These are phyloP conservation scores for Gryllus bimaculatus DNA, from an alignment of 1,140 invertebrate genomes.

Conservation along the genomic window DNA sequence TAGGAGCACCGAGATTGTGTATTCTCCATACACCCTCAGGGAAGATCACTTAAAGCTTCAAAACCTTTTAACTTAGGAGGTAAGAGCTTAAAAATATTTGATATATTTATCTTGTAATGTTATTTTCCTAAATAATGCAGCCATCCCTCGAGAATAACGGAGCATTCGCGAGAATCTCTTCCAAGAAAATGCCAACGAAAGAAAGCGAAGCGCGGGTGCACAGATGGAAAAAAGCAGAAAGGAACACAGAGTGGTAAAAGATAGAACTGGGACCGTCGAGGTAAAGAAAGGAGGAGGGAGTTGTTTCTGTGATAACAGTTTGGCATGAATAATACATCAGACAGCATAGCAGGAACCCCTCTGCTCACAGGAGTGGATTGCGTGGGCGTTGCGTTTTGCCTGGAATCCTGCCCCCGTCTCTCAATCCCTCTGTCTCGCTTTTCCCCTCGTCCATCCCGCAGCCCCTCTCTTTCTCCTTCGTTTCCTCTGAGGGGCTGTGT, in stretches of 20 bases:
- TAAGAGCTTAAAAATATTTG: not conserved
- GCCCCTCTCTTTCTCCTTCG: too few relatives aligned
- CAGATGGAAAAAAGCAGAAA: not conserved
- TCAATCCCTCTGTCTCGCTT: too few relatives aligned
- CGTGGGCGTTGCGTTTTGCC: not conserved
- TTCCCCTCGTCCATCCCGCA: too few relatives aligned
- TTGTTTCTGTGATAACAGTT: slow-evolving; percentile 5
- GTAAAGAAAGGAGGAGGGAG: not conserved
- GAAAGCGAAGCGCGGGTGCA: not conserved
- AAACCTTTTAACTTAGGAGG: not conserved
- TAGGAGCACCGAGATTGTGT: too few relatives aligned
- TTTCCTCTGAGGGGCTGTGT: too few relatives aligned
- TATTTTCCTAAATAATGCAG: not conserved
- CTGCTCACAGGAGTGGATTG: not conserved
- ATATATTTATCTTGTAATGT: not conserved
- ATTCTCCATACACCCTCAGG: not conserved
- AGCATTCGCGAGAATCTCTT: not conserved
- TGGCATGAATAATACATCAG: not conserved
- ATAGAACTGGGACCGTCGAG: not conserved
- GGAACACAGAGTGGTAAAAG: not conserved
- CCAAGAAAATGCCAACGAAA: not conserved
- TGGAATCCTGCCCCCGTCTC: not conserved
- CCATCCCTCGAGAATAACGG: not conserved
- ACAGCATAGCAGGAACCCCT: not conserved
- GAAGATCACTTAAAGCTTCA: not conserved